Conservation (phyloP, 2,797 vertebrate genomes). For the Muscicapa striata region DNA sequence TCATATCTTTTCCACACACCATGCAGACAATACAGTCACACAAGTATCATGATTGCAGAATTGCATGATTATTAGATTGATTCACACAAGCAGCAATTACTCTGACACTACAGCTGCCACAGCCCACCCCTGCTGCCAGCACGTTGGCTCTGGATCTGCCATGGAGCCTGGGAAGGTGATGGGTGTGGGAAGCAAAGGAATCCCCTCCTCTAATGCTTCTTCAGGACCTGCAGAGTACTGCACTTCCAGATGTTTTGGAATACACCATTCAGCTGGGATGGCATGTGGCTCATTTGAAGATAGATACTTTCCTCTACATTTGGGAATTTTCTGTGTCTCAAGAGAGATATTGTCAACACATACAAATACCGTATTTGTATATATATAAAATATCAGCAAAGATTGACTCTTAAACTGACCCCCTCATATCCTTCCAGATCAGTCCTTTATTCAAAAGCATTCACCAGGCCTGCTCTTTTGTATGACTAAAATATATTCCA, state of each 20-base stretch:
- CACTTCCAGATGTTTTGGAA: not conserved
- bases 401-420: not conserved
- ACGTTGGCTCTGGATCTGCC: fast-evolving
- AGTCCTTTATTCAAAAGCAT: not conserved
- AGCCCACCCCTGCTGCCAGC: not conserved
- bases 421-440: not conserved
- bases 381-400: not conserved
- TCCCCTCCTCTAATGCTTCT: not conserved
- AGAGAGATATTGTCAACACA: not conserved
- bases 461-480: not conserved
- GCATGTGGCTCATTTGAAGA: not conserved
- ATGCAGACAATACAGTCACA: not conserved
- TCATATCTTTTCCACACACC: not conserved
- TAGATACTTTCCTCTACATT: not conserved
- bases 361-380: not conserved
- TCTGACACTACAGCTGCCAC: not conserved
- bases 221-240: not conserved
- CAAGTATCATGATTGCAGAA: not conserved
- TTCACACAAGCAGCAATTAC: not conserved
- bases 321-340: not conserved
- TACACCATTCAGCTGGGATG: not conserved
- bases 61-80: not conserved
- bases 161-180: fast-evolving
- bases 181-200: not conserved
- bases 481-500: not conserved